A percentile compares a stretch with the other conserved stretches of the same genome.
Conservation (phyloP, 1,140 invertebrate species). For the Paraescarpia echinospica region DNA sequence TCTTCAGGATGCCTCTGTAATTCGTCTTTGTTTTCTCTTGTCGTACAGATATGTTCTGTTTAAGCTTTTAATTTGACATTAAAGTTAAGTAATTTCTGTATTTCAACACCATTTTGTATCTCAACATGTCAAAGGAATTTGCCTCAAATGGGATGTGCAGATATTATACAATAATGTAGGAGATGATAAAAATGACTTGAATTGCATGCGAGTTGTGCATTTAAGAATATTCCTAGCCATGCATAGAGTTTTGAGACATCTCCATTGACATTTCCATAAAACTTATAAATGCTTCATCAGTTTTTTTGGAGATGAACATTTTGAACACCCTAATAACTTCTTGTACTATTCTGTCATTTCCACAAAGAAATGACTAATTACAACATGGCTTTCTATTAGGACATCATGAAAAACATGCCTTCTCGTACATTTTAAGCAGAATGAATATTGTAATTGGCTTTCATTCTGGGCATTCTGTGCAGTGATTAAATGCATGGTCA, state of each 20-base stretch:
- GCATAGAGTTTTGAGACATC: not conserved
- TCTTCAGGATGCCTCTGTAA: not conserved
- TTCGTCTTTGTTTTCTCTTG: not conserved
- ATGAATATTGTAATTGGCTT: not conserved
- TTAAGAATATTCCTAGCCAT: too few relatives aligned
- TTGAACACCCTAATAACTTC: not conserved
- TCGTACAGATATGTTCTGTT: not conserved
- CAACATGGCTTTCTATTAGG: not conserved
- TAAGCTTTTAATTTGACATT: too few relatives aligned
- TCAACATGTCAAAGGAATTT: too few relatives aligned
- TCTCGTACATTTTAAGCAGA: not conserved
- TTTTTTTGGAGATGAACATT: not conserved
- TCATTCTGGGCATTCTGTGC: not conserved
- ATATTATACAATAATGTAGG: too few relatives aligned
- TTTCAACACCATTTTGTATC: too few relatives aligned
- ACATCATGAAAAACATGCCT: not conserved
- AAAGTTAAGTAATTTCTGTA: too few relatives aligned
- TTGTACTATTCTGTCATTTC: not conserved
- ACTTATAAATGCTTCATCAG: not conserved
- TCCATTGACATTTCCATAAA: not conserved
- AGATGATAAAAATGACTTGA: constrained; percentile 18
- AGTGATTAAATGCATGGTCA: not conserved
- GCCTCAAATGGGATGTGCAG: too few relatives aligned
- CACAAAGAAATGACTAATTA: constrained; percentile 3
- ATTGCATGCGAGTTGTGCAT: not conserved